phyloP scores from a whole-genome alignment of 2,113 vertebrate genomes.

The Oplegnathus fasciatus region DNA sequence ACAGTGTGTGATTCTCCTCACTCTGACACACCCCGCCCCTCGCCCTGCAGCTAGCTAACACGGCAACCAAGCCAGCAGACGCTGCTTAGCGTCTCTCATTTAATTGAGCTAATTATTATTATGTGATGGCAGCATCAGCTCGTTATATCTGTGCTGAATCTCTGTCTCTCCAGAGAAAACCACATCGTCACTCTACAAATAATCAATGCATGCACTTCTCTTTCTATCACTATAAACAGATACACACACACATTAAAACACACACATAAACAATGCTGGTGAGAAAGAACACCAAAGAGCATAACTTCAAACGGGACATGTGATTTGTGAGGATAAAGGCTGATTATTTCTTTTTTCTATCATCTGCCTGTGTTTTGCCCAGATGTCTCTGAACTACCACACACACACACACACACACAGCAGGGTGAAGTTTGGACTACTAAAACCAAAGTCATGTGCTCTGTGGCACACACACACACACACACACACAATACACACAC shows the following conservation, averaged over 20 bases:
- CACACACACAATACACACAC: constrained; percentile 7
- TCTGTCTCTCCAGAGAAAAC: neutral
- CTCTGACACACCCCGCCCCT: constrained; percentile 25
- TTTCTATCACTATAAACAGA: neutral
- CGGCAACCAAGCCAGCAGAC: constrained; percentile 33
- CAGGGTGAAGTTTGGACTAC: neutral
- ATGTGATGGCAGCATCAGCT: neutral
- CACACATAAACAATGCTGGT: neutral
- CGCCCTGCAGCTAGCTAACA: constrained; percentile 45
- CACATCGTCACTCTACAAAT: neutral
- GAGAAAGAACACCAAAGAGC: neutral
- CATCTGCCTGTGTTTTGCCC: constrained; percentile 25
- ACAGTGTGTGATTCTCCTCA: constrained; percentile 37
- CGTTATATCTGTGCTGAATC: neutral
- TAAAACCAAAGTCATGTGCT: constrained; percentile 64
- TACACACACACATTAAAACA: neutral
- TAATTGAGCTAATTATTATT: neutral
- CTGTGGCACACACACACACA: constrained; percentile 32
- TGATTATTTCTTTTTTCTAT: constrained; percentile 25
- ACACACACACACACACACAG: neutral
- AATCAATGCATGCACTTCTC: neutral
- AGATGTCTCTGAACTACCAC: constrained; percentile 5
- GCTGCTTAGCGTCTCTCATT: constrained; percentile 26
- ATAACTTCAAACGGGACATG: constrained; percentile 40
- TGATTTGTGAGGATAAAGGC: constrained; percentile 55